These are phyloP conservation scores for Oeneis ivallda DNA, from an alignment of 2,888 invertebrate genomes.

Conservation along the genomic window DNA sequence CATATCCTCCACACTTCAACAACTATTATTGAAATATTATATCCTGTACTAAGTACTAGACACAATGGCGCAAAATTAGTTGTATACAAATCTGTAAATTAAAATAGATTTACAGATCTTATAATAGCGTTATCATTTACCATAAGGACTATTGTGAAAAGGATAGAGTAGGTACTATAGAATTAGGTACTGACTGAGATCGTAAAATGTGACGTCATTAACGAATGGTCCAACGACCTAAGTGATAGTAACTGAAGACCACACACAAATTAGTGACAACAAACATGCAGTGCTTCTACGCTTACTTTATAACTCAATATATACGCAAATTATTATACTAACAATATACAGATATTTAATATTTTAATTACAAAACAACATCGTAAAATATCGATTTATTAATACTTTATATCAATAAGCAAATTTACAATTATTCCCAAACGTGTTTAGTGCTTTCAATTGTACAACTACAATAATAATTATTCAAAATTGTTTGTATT, in stretches of 20 bases:
- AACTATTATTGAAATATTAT: too few species aligned
- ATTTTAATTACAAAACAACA: constrained; percentile 22
- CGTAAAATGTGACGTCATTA: constrained; percentile 2
- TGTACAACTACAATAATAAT: constrained; percentile 22
- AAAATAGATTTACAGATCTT: too few species aligned
- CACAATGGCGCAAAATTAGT: too few species aligned
- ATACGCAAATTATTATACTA: constrained; percentile 20
- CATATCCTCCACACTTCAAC: too few species aligned
- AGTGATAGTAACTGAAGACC: constrained; percentile 51
- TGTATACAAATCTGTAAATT: too few species aligned
- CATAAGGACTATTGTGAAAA: too few species aligned
- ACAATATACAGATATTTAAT: constrained; percentile 10
- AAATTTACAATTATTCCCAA: constrained; percentile 17
- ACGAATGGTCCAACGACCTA: background rate
- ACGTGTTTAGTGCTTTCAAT: constrained; percentile 26
- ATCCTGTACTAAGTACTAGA: too few species aligned
- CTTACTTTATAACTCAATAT: constrained; percentile 11
- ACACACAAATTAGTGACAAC: constrained; percentile 58
- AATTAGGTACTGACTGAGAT: too few species aligned
- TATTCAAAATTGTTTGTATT: constrained; percentile 28
- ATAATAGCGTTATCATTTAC: too few species aligned
- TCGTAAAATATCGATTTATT: constrained; percentile 41
- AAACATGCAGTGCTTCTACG: constrained; percentile 47
- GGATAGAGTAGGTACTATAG: too few species aligned
- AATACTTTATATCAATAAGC: constrained; percentile 18